Percentiles rank a stretch among this genome's conserved stretches.
Conservation (phyloP, 2,113 vertebrate genomes). For the Spea multiplicata region DNA sequence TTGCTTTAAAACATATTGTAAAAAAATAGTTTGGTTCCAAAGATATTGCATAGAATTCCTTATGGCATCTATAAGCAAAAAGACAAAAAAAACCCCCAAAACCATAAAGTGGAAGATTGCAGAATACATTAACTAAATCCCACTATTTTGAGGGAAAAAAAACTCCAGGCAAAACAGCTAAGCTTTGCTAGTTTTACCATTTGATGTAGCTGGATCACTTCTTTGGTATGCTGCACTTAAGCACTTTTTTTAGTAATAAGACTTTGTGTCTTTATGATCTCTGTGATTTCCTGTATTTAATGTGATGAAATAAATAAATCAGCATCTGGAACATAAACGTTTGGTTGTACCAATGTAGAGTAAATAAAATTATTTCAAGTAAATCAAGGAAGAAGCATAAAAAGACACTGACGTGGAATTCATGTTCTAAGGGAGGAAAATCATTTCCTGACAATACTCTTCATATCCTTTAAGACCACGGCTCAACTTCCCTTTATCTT, state of each 20-base stretch:
- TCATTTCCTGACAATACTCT: slow-evolving; percentile 38
- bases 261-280: slow-evolving; percentile 58
- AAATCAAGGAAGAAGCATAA: slow-evolving; percentile 48
- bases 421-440: slow-evolving; percentile 26
- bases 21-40: slow-evolving; percentile 24
- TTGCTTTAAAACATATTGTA: slow-evolving; percentile 16
- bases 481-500: slow-evolving; percentile 8
- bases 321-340: slow-evolving; percentile 56
- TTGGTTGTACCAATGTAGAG: slow-evolving; percentile 53
- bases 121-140: slow-evolving; percentile 55
- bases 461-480: slow-evolving; percentile 25
- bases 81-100: slow-evolving; percentile 5
- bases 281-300: slow-evolving; percentile 62
- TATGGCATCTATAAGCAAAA: slow-evolving; percentile 41
- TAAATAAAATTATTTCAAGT: slow-evolving; percentile 50
- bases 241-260: slow-evolving; percentile 63
- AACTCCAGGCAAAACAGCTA: slow-evolving; percentile 55
- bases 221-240: slow-evolving; percentile 59
- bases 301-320: slow-evolving; percentile 64
- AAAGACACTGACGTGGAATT: slow-evolving; percentile 26
- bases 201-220: slow-evolving; percentile 64
- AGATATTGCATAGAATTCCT: slow-evolving; percentile 37
- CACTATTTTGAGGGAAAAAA: slow-evolving; percentile 55
- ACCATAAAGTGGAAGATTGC: slow-evolving; percentile 54
- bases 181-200: slow-evolving; percentile 58